Base-by-base conservation (phyloP, 2,888 invertebrate genomes). In the Andrena bucephala region DNA sequence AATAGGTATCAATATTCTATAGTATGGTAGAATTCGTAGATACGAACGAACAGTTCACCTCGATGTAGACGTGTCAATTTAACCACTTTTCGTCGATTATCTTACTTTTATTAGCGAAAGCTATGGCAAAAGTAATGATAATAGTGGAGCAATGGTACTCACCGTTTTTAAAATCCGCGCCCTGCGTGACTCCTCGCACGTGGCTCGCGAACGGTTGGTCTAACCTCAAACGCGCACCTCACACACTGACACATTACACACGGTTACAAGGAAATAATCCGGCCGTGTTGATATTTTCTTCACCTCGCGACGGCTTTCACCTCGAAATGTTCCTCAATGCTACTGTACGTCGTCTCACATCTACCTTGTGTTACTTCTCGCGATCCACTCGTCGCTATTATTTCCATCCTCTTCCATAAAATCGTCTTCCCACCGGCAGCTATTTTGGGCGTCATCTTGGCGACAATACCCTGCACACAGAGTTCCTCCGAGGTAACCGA, bases 101-200 rank as follows among this genome's bases (percentile, higher is more conserved):
- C 42, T 42, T 42, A 42, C 42, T 42, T 42, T 42, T 42, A 42
- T 42, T 42, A 42, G 42, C 42, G 16, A 42, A 16, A 16, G 13
- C 42, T 16, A 42, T 16, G 42, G 42, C 42, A 42, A 42, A 42
- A 16, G 42, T 42, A 42, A 42, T 16, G 42, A 42, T 42, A 42
- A 16, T 16, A 42, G 4, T 13, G 16, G 42, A 42, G 42, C 4
- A 16, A 42, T 42, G 42, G 20, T 48, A 86, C 84, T 83, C 36
- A 86, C 80, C 77, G 42, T 31, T 59, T 80, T 80, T 59, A 65
- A 85, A 84, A 16, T 63, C 33, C 67, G 59, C 71, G 76, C 76
- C 60, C 62, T 54, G 31, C n/a, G 48, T 29, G 27, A 13, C 13
- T 48, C 29, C 20, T n/a, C 33, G 72, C 66, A 80, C 62, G 77